Conservation (phyloP, 2,888 invertebrate species). For the Psylliodes chrysocephalus region DNA sequence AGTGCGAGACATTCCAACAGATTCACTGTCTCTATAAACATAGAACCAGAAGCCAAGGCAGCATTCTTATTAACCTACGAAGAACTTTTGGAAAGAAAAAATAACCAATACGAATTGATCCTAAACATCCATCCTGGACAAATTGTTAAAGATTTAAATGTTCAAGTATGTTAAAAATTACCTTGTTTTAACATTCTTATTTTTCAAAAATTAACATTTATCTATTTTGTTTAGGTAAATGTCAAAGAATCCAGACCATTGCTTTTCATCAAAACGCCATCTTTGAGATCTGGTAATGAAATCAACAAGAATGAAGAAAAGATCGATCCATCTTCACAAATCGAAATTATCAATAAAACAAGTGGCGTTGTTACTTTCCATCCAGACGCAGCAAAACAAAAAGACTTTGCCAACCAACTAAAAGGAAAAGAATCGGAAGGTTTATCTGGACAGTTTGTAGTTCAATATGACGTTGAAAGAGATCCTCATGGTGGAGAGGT, state of each 20-base stretch:
- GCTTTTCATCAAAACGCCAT: slow-evolving; percentile 52
- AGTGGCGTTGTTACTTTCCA: slow-evolving; percentile 28
- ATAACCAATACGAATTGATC: slow-evolving; percentile 74
- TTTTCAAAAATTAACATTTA: neutral
- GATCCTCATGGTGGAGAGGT: neutral
- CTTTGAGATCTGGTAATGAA: slow-evolving; percentile 38
- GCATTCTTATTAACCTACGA: slow-evolving; percentile 78
- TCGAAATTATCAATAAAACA: slow-evolving; percentile 26
- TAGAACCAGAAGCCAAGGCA: slow-evolving; percentile 71
- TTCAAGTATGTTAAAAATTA: slow-evolving; percentile 61
- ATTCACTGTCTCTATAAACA: slow-evolving; percentile 74
- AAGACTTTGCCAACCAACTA: slow-evolving; percentile 21
- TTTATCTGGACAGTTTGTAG: slow-evolving; percentile 35
- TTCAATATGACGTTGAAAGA: slow-evolving; percentile 34
- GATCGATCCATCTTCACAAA: slow-evolving; percentile 15
- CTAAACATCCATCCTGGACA: slow-evolving; percentile 76
- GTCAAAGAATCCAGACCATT: slow-evolving; percentile 72
- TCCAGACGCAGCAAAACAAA: slow-evolving; percentile 18
- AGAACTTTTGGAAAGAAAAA: slow-evolving; percentile 72
- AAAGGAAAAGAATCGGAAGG: slow-evolving; percentile 31
- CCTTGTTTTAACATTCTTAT: no score
- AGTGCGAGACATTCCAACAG: slow-evolving; percentile 76
- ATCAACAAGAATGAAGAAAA: slow-evolving; percentile 26
- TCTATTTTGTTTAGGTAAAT: slow-evolving; percentile 66
- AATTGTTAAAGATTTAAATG: slow-evolving; percentile 70